Conservation (phyloP, 2,888 invertebrate genomes). For the Euclidia mi region DNA sequence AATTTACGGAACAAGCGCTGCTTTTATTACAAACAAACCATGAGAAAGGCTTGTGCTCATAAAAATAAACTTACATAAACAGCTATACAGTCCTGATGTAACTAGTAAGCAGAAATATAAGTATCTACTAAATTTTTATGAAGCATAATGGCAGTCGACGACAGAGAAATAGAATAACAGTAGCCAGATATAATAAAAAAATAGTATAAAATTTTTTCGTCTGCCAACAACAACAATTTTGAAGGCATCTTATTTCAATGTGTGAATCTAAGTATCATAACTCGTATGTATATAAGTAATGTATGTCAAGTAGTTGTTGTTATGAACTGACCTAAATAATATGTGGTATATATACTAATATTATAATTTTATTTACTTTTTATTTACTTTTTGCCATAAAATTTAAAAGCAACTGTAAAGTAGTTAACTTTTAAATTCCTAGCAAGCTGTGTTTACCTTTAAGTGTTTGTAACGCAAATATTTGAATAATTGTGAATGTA, state of each 20-base stretch:
- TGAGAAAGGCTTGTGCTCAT: constrained; percentile 36
- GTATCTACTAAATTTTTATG: constrained; percentile 71
- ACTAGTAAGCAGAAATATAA: constrained; percentile 64
- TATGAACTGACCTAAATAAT: too few relatives aligned
- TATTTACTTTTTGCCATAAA: too few relatives aligned
- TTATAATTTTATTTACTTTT: too few relatives aligned
- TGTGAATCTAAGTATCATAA: too few relatives aligned
- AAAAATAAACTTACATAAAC: constrained; percentile 60
- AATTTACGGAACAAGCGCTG: neutral
- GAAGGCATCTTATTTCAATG: constrained; percentile 14
- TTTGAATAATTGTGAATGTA: too few relatives aligned
- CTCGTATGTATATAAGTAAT: too few relatives aligned
- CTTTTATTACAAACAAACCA: constrained; percentile 7
- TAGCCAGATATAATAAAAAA: constrained; percentile 62
- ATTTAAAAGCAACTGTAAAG: too few relatives aligned
- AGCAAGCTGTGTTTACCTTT: too few relatives aligned
- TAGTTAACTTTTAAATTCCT: too few relatives aligned
- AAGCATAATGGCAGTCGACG: constrained; percentile 65
- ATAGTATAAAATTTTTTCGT: constrained; percentile 47
- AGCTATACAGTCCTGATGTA: constrained; percentile 63
- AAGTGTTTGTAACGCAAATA: too few relatives aligned
- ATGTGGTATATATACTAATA: too few relatives aligned
- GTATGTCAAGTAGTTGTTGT: too few relatives aligned
- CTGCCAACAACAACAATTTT: constrained; percentile 47
- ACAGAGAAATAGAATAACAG: constrained; percentile 62